Conservation (phyloP, 2,888 invertebrate species). For the Harpagoxenus sublaevis region DNA sequence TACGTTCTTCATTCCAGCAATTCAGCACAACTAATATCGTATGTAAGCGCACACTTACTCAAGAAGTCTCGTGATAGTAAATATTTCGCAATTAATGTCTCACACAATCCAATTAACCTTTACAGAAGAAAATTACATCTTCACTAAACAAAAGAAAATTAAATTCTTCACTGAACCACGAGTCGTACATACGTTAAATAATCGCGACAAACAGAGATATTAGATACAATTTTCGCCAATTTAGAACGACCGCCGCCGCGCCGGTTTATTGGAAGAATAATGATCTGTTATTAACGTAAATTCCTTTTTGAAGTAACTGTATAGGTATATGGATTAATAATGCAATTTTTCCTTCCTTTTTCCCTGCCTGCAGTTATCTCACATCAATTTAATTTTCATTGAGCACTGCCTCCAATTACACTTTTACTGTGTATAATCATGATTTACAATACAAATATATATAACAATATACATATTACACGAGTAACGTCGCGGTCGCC, state of each 20-base stretch:
- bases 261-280: constrained; percentile 9
- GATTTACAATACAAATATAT: constrained; percentile 11
- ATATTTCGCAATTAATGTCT: neutral
- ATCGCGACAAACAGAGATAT: neutral
- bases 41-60: neutral
- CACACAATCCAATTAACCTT: neutral
- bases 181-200: neutral
- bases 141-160: neutral
- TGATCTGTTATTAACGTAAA: constrained; percentile 10
- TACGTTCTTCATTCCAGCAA: constrained; percentile 6
- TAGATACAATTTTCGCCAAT: constrained; percentile 3
- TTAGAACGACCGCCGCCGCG: neutral
- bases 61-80: neutral
- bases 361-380: neutral
- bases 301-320: neutral
- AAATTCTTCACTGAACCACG: neutral
- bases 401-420: neutral
- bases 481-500: neutral
- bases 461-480: constrained; percentile 17
- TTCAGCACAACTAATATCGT: constrained; percentile 1
- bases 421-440: neutral
- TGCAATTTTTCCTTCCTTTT: neutral
- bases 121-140: constrained; percentile 15
- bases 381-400: constrained; percentile 25
- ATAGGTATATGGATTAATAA: constrained; percentile 12